Percentiles rank a stretch among this genome's conserved stretches.
These are phyloP conservation scores for Halesus radiatus DNA, from an alignment of 1,140 invertebrate genomes.

Conservation along the genomic window DNA sequence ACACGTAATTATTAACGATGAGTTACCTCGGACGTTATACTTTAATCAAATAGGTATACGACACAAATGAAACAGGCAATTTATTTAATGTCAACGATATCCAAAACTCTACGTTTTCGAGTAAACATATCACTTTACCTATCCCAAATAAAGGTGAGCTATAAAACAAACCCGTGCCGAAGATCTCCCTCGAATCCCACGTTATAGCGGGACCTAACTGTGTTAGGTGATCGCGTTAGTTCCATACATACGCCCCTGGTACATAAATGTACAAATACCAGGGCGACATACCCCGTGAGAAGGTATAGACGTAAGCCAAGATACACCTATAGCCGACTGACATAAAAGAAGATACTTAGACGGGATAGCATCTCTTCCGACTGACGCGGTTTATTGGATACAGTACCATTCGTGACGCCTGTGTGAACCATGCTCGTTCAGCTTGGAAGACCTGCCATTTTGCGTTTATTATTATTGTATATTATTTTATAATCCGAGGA, in stretches of 20 bases:
- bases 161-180: background rate
- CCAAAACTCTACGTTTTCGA: too few relatives aligned
- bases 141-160: too few relatives aligned
- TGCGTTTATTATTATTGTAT: constrained; percentile 11
- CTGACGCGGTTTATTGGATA: constrained; percentile 58
- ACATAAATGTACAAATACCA: constrained; percentile 45
- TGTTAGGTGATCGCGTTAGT: constrained; percentile 56
- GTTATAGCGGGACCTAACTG: constrained; percentile 25
- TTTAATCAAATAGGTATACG: too few relatives aligned
- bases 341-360: constrained; percentile 59
- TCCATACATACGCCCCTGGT: constrained; percentile 45
- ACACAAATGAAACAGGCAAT: too few relatives aligned
- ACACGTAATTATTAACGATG: too few relatives aligned
- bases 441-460: constrained; percentile 3
- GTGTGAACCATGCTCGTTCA: constrained; percentile 37
- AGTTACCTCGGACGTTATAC: too few relatives aligned
- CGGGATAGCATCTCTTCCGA: constrained; percentile 54
- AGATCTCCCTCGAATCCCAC: constrained; percentile 8
- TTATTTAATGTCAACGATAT: too few relatives aligned
- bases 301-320: constrained; percentile 50
- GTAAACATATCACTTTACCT: too few relatives aligned
- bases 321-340: constrained; percentile 54
- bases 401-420: constrained; percentile 53
- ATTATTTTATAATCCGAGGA: constrained; percentile 2
- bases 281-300: constrained; percentile 37